Percentiles rank a stretch among this genome's conserved stretches.
Evolutionary conservation across 1,140 invertebrate species (phyloP).

Genomic region (Prorops nasuta): DNA sequence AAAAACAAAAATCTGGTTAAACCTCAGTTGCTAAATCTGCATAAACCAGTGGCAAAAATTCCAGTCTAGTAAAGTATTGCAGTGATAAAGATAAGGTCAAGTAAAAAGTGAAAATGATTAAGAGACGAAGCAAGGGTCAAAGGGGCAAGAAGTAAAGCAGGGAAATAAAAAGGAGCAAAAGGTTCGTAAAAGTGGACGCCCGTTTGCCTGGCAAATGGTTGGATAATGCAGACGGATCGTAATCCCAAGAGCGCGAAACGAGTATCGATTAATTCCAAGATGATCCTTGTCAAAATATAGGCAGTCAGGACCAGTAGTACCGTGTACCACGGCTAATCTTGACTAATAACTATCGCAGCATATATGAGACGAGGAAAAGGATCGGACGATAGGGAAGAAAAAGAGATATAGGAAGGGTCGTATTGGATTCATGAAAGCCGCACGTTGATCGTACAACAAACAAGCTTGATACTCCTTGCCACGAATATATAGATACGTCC

Average conservation of each 20-base stretch:
- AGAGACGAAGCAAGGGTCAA: no score
- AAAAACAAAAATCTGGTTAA: no score
- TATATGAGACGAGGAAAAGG: no score
- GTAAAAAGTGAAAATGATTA: no score
- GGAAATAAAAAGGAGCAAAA: neutral
- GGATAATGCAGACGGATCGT: conserved; percentile 54
- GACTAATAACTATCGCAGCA: conserved; percentile 50
- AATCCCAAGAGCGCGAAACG: conserved; percentile 44
- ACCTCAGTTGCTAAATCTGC: no score
- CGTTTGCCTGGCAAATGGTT: no score
- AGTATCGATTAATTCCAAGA: conserved; percentile 50
- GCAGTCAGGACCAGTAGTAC: conserved; percentile 25
- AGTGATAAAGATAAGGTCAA: no score
- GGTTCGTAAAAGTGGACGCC: neutral
- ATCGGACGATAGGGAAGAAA: no score
- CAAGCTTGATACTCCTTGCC: neutral
- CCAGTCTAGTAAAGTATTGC: no score
- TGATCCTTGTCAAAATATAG: conserved; percentile 50
- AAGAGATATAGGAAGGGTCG: neutral
- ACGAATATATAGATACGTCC: conserved; percentile 21
- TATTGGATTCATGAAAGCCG: neutral
- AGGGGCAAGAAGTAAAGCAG: neutral
- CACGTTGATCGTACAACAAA: neutral
- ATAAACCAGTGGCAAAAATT: no score
- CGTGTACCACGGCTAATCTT: conserved; percentile 43